Conservation (phyloP, 2,888 invertebrate genomes). For the Eutolmus rufibarbis region DNA sequence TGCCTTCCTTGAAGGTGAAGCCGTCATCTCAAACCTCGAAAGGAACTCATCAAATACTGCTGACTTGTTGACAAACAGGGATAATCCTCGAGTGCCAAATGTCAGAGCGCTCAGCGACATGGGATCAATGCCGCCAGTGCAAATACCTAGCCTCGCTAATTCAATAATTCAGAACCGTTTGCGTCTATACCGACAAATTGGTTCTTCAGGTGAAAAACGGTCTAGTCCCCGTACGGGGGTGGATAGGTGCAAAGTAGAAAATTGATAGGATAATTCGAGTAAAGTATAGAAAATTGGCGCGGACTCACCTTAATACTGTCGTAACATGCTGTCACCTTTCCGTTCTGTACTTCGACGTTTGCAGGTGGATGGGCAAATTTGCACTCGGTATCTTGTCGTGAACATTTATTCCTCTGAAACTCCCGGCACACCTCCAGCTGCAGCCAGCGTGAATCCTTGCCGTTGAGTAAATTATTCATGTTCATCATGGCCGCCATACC, state of each 20-base stretch:
- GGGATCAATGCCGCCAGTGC: background rate
- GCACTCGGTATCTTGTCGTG: slow-evolving; percentile 98
- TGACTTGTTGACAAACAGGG: background rate
- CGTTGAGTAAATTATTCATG: slow-evolving; percentile 96
- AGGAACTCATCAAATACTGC: background rate
- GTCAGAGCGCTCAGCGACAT: background rate
- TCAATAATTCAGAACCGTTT: background rate
- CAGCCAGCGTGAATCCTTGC: slow-evolving; percentile 99
- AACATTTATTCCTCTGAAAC: slow-evolving; percentile 99
- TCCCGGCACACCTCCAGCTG: slow-evolving; percentile 99
- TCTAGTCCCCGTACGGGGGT: too few species aligned
- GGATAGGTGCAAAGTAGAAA: background rate
- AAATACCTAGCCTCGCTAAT: background rate
- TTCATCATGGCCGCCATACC: slow-evolving; percentile 88
- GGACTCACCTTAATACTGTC: slow-evolving; percentile 98
- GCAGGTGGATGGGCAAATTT: slow-evolving; percentile 99
- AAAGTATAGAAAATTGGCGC: background rate
- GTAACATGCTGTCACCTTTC: slow-evolving; percentile 99
- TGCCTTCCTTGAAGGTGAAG: background rate
- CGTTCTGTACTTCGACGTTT: slow-evolving; percentile 99
- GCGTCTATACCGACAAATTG: background rate
- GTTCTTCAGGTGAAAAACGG: background rate
- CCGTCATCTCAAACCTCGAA: background rate
- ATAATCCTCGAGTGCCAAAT: background rate
- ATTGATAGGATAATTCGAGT: background rate